A percentile compares a stretch with the other conserved stretches of the same genome.
phyloP scores from a whole-genome alignment of 1,140 invertebrate genomes.

The Papilio xuthus region DNA sequence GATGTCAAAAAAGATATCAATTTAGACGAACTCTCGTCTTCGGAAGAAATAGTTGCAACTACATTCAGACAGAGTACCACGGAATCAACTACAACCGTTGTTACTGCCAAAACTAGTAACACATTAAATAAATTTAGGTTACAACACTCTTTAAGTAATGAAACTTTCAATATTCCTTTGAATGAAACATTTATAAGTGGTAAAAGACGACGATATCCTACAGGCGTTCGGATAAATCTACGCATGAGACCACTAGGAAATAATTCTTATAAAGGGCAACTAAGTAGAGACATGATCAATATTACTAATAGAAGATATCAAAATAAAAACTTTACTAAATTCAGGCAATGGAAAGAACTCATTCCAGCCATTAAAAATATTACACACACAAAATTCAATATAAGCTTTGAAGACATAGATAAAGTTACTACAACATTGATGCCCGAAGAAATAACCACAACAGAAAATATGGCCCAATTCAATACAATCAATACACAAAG shows the following conservation, averaged over 20 bases:
- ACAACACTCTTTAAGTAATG: not conserved
- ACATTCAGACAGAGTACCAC: not conserved
- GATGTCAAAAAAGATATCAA: slow-evolving; percentile 9
- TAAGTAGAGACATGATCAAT: slow-evolving; percentile 69
- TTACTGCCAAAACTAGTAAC: not conserved
- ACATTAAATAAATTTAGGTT: slow-evolving; percentile 5
- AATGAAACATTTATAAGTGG: slow-evolving; percentile 28
- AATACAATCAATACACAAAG: slow-evolving; percentile 41
- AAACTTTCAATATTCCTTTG: not conserved
- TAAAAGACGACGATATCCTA: slow-evolving; percentile 54
- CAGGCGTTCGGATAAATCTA: slow-evolving; percentile 57
- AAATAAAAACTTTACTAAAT: slow-evolving; percentile 60
- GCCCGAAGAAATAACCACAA: slow-evolving; percentile 50
- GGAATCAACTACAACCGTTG: not conserved
- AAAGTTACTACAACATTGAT: slow-evolving; percentile 46
- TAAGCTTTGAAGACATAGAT: slow-evolving; percentile 38
- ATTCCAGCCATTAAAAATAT: slow-evolving; percentile 52
- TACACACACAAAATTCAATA: slow-evolving; percentile 40
- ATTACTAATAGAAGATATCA: slow-evolving; percentile 63
- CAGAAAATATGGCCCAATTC: slow-evolving; percentile 41
- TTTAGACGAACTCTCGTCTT: not conserved
- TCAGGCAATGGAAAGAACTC: slow-evolving; percentile 65
- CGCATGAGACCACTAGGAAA: slow-evolving; percentile 61
- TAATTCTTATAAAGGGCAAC: slow-evolving; percentile 61
- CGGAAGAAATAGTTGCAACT: slow-evolving; percentile 5